A percentile compares a stretch with the other conserved stretches of the same genome.
These are phyloP conservation scores for Notocelia uddmanniana DNA, from an alignment of 2,888 invertebrate genomes.

Conservation along the genomic window DNA sequence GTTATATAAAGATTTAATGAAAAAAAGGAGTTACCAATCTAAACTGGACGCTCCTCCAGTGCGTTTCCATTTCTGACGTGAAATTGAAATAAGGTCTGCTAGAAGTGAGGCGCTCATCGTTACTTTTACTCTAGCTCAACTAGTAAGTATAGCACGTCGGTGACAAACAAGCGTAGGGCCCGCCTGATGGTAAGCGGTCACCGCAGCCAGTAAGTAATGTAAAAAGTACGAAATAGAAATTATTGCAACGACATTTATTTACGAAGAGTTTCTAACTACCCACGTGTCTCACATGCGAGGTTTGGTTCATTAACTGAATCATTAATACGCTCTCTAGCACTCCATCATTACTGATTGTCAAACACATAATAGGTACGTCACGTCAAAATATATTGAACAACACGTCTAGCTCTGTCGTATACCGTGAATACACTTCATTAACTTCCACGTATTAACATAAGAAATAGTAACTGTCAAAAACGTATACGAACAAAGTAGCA, in stretches of 20 bases:
- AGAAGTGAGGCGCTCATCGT: no score
- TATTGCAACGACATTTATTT: background rate
- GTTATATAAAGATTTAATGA: background rate
- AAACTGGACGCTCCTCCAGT: no score
- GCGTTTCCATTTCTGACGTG: no score
- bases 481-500: no score
- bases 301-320: conserved; percentile 10
- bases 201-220: no score
- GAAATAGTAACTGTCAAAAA: no score
- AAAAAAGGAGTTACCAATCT: no score
- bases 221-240: no score
- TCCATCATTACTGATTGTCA: conserved; percentile 15
- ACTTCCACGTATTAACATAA: background rate
- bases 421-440: conserved; percentile 2
- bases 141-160: no score
- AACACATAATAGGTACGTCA: conserved; percentile 22
- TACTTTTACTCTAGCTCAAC: background rate
- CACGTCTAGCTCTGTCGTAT: background rate
- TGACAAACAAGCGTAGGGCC: no score
- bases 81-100: no score
- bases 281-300: background rate
- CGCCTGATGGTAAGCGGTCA: no score
- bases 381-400: conserved; percentile 11
- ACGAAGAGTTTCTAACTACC: background rate
- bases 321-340: conserved; percentile 17